Conservation (phyloP, 2,888 invertebrate species). For the Ormyrus pomaceus region DNA sequence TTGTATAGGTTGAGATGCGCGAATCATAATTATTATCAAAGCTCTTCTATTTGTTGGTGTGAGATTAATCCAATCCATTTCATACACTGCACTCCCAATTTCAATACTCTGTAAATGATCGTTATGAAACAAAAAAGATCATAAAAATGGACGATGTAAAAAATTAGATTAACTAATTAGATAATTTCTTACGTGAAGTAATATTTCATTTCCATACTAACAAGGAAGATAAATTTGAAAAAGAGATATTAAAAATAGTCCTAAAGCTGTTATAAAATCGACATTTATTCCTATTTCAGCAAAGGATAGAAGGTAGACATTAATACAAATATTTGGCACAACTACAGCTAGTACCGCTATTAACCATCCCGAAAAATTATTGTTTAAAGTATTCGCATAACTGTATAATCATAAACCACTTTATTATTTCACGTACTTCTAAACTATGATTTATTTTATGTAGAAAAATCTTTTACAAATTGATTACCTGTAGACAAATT, state of each 20-base stretch:
- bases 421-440: not conserved
- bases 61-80: constrained; percentile 48
- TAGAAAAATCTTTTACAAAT: not conserved
- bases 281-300: constrained; percentile 20
- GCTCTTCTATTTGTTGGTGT: constrained; percentile 14
- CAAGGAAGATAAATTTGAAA: constrained; percentile 54
- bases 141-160: not conserved
- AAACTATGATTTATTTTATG: not conserved
- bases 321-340: constrained; percentile 48
- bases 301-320: constrained; percentile 36
- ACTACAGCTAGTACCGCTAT: not conserved
- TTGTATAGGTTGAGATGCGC: constrained; percentile 29
- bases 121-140: not conserved
- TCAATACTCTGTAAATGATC: constrained; percentile 30
- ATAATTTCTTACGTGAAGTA: constrained; percentile 40
- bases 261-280: constrained; percentile 7
- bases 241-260: constrained; percentile 19
- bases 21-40: constrained; percentile 44
- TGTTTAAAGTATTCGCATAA: not conserved
- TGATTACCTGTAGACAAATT: constrained; percentile 4
- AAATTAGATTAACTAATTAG: not conserved
- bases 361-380: not conserved
- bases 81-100: constrained; percentile 34
- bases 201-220: constrained; percentile 56
- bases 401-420: not conserved